phyloP scores from a whole-genome alignment of 1,140 invertebrate genomes.

The Trichonephila inaurata region DNA sequence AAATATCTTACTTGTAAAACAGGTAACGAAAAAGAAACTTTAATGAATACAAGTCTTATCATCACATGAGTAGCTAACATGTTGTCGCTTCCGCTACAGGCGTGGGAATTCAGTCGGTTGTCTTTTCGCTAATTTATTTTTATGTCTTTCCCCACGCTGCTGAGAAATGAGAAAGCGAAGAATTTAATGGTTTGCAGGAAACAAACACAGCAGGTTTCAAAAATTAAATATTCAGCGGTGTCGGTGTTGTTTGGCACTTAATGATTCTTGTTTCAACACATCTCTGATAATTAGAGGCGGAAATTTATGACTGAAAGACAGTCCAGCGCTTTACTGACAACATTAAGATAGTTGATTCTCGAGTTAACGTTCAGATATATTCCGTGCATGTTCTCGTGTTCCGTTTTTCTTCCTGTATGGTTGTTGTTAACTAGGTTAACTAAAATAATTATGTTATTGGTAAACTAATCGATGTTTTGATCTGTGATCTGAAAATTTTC shows the following conservation, averaged over 20 bases:
- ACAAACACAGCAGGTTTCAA: slow-evolving; percentile 26
- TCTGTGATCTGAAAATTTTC: too few species aligned
- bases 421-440: too few species aligned
- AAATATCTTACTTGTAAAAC: neutral
- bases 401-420: neutral
- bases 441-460: too few species aligned
- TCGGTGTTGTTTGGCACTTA: slow-evolving; percentile 31
- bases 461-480: too few species aligned
- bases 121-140: neutral
- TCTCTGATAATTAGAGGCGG: slow-evolving; percentile 6
- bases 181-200: slow-evolving; percentile 36
- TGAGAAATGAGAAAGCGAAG: slow-evolving; percentile 17
- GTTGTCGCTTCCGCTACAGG: slow-evolving; percentile 17
- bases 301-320: slow-evolving; percentile 11
- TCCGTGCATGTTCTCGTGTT: neutral
- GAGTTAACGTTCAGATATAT: neutral
- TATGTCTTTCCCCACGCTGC: neutral
- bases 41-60: slow-evolving; percentile 14
- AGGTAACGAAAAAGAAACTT: neutral
- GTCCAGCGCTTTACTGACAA: neutral
- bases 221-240: slow-evolving; percentile 34
- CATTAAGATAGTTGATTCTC: neutral
- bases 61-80: neutral
- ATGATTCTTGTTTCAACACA: slow-evolving; percentile 39
- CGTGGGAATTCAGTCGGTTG: slow-evolving; percentile 11